phyloP scores from a whole-genome alignment of 2,113 vertebrate genomes.

The Gracilinanus agilis region DNA sequence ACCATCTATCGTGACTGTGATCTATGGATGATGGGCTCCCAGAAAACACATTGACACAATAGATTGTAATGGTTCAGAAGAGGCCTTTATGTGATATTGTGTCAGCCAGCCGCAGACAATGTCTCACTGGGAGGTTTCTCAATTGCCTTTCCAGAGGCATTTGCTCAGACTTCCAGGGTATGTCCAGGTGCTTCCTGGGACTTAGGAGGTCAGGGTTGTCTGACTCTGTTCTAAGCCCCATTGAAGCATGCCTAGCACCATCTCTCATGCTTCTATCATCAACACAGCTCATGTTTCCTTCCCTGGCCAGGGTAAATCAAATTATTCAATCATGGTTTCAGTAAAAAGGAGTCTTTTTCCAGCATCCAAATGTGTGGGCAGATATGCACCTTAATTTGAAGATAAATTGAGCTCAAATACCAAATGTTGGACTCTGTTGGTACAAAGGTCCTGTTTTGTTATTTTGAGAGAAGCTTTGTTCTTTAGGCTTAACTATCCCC shows the following conservation, averaged over 20 bases:
- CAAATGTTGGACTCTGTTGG: conserved; percentile 33
- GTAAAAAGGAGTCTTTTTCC: conserved; percentile 58
- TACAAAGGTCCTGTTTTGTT: conserved; percentile 24
- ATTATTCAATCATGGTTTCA: conserved; percentile 62
- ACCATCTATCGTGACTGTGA: conserved; percentile 64
- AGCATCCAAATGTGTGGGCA: conserved; percentile 42
- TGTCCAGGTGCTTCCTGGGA: conserved; percentile 48
- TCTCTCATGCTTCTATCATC: conserved; percentile 48
- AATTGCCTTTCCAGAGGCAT: conserved; percentile 71
- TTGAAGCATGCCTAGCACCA: conserved; percentile 40
- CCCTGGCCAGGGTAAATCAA: conserved; percentile 41
- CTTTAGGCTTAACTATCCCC: conserved; percentile 23
- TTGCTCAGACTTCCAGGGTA: conserved; percentile 51
- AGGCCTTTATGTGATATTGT: conserved; percentile 72
- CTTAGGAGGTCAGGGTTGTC: conserved; percentile 35
- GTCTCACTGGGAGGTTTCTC: conserved; percentile 75
- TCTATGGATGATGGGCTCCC: conserved; percentile 73
- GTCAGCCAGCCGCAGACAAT: conserved; percentile 82
- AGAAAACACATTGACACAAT: conserved; percentile 80
- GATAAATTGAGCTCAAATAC: conserved; percentile 55
- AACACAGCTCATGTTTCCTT: neutral
- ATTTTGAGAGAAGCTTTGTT: conserved; percentile 28
- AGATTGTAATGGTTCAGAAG: conserved; percentile 81
- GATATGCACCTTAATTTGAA: conserved; percentile 53
- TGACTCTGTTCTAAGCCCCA: conserved; percentile 31